A percentile compares a stretch with the other conserved stretches of the same genome.
phyloP scores from a whole-genome alignment of 2,113 vertebrate genomes.

The Empidonax alnorum region DNA sequence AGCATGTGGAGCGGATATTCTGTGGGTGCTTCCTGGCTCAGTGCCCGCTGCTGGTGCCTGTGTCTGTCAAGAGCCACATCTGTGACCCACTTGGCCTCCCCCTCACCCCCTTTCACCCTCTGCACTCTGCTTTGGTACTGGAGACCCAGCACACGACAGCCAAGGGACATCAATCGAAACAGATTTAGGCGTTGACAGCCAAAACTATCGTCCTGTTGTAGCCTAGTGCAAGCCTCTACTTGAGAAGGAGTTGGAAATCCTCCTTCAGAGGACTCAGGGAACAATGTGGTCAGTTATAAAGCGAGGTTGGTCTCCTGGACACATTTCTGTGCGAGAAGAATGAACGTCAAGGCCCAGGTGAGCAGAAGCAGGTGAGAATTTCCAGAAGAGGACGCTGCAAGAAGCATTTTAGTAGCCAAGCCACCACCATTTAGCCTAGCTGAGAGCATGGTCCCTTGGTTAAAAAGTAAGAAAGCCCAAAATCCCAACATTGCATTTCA shows the following conservation, averaged over 20 bases:
- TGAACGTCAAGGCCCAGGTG: not conserved
- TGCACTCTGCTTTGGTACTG: not conserved
- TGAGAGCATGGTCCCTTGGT: not conserved
- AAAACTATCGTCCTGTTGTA: not conserved
- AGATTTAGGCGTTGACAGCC: not conserved
- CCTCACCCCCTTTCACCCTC: not conserved
- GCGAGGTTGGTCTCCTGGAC: not conserved
- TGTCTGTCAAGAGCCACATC: not conserved
- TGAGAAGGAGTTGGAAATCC: not conserved
- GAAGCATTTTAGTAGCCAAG: not conserved
- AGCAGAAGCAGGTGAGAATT: not conserved
- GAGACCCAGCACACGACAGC: fast-evolving
- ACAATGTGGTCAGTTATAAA: not conserved
- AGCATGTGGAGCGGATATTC: not conserved
- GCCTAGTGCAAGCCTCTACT: not conserved
- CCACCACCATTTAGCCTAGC: not conserved
- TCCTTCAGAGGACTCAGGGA: not conserved
- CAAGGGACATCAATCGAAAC: not conserved
- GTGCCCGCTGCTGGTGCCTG: not conserved
- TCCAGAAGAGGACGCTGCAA: not conserved
- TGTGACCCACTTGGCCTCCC: not conserved
- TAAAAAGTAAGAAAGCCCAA: not conserved
- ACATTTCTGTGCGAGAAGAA: not conserved
- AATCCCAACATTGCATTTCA: not conserved
- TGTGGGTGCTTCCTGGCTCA: not conserved